Evolutionary conservation across 2,113 vertebrate genomes (phyloP).

Genomic region (Aix galericulata): DNA sequence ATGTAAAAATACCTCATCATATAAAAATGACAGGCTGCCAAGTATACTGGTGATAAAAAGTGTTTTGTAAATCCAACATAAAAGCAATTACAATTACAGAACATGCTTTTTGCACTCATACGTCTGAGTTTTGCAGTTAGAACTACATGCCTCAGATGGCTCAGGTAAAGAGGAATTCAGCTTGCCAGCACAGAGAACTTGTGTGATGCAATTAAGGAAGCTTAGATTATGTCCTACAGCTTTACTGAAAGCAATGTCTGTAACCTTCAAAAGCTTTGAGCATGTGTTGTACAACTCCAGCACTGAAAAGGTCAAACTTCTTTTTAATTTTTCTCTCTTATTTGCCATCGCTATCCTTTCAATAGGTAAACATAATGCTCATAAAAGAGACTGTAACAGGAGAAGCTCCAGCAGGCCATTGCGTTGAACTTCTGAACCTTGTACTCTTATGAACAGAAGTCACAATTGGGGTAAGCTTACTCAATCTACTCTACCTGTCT

Average conservation of each 20-base stretch:
- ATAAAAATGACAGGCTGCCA: not conserved
- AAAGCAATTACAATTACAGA: not conserved
- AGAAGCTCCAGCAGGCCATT: not conserved
- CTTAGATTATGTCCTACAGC: not conserved
- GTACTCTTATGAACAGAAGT: not conserved
- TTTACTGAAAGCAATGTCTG: slow-evolving; percentile 16
- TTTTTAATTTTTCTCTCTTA: not conserved
- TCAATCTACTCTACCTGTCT: not conserved
- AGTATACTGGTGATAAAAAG: not conserved
- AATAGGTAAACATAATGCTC: not conserved
- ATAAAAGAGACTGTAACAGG: not conserved
- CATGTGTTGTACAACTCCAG: not conserved
- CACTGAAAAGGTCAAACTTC: slow-evolving; percentile 24
- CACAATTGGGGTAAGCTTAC: not conserved
- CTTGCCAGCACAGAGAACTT: not conserved
- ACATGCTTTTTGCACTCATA: not conserved
- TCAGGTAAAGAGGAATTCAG: not conserved
- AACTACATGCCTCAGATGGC: not conserved
- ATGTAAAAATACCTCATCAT: not conserved
- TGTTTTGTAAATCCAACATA: slow-evolving; percentile 10
- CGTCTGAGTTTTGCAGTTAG: not conserved
- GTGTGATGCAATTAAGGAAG: not conserved
- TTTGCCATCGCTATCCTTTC: not conserved
- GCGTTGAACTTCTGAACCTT: not conserved
- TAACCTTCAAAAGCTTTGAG: slow-evolving; percentile 13